phyloP scores from a whole-genome alignment of 2,888 invertebrate genomes.

The Limnephilus marmoratus region DNA sequence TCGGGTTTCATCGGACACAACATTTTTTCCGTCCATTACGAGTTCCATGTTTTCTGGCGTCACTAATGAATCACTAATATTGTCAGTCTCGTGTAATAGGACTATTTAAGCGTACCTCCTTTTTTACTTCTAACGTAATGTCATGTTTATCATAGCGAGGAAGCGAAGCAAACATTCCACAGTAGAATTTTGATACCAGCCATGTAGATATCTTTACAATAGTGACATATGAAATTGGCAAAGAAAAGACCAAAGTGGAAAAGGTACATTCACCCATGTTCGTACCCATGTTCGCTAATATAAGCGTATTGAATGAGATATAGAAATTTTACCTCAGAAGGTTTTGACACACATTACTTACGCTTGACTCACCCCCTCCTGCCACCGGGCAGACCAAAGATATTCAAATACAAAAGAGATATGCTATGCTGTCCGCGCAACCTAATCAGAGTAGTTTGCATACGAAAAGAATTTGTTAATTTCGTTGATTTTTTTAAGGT shows the following conservation, averaged over 20 bases:
- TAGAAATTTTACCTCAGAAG: too few species aligned
- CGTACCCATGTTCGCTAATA: too few species aligned
- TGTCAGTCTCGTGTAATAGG: background rate
- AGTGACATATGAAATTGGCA: background rate
- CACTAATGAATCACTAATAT: background rate
- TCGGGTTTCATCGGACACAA: background rate
- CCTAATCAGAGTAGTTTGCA: too few species aligned
- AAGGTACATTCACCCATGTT: background rate
- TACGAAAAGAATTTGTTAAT: too few species aligned
- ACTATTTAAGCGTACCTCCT: background rate
- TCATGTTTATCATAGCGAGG: background rate
- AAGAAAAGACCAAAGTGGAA: background rate
- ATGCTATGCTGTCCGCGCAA: too few species aligned
- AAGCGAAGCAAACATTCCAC: background rate
- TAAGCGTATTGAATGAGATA: too few species aligned
- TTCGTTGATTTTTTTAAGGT: too few species aligned
- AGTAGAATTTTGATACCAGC: background rate
- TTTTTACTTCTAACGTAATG: background rate
- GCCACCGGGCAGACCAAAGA: too few species aligned
- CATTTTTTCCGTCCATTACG: background rate
- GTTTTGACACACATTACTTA: too few species aligned
- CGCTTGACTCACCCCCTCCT: too few species aligned
- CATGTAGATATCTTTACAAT: too few species aligned
- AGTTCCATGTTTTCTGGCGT: background rate
- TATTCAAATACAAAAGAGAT: too few species aligned